These are phyloP conservation scores for Oxygymnocypris stewartii DNA, from an alignment of 2,113 vertebrate species.

Conservation along the genomic window DNA sequence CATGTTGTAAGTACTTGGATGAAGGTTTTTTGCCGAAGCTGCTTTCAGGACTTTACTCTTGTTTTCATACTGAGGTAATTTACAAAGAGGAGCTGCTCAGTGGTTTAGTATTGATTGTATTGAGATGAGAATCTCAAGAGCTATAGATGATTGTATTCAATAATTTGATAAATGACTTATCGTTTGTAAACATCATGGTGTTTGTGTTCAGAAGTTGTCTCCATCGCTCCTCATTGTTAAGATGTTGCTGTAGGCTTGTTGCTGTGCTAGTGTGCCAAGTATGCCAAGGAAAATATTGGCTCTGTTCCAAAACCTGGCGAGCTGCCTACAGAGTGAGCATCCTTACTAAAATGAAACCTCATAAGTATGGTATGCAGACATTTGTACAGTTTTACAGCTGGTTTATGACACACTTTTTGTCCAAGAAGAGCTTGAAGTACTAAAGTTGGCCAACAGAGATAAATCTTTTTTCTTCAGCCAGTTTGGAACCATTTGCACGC, in stretches of 20 bases:
- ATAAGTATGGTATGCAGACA: neutral
- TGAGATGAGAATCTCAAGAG: neutral
- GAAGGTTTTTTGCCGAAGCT: neutral
- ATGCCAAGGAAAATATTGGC: neutral
- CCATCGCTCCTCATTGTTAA: neutral
- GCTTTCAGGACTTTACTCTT: neutral
- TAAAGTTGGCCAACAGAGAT: neutral
- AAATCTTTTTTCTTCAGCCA: neutral
- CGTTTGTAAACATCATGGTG: neutral
- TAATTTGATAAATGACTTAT: neutral
- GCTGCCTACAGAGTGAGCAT: neutral
- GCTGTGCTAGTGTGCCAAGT: neutral
- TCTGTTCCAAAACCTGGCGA: neutral
- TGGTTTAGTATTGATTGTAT: neutral
- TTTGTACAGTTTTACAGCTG: neutral
- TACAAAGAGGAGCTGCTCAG: neutral
- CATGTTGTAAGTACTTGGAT: neutral
- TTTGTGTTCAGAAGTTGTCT: neutral
- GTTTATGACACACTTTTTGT: conserved; percentile 8
- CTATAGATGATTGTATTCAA: neutral
- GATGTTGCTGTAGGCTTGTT: neutral
- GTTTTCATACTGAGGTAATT: neutral
- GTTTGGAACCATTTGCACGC: neutral
- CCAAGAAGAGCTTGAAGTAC: neutral
- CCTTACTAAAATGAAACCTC: neutral